Evolutionary conservation across 2,797 vertebrate genomes (phyloP), one percentile per base, ranked within the genome.

Genomic region (Cirrhinus molitorella): DNA sequence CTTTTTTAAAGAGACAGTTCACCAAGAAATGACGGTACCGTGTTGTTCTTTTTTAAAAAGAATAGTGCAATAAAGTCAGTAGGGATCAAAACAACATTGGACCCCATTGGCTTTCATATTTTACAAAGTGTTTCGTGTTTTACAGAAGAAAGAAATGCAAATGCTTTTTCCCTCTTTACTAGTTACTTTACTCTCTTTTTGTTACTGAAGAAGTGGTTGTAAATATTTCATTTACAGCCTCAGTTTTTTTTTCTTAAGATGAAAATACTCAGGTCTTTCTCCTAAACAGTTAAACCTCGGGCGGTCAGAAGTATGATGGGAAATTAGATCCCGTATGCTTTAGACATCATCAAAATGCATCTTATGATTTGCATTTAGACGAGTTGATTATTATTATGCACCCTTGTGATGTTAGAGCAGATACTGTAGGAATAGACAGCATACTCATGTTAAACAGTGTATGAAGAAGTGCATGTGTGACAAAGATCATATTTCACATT

Each of bases 291-390:
- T 82, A 85, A 86, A 88, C 14, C 71, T 74, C 25, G 47, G 73
- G 37, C 55, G 83, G 13, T 66, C 68, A 75, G 34, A 80, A 74
- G 77, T 61, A 37, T 34, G 61, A 89, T 86, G 90, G 82, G 77
- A 91, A 92, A 93, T 93, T 91, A 91, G 88, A 89, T 87, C 85
- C 89, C 89, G 84, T 85, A 77, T 84, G 86, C 91, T 89, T 85
- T 80, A 86, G 85, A 90, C 88, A 91, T 92, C 91, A 91, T 91
- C 90, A 84, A 91, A 93, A 90, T 88, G 65, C 87, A 79, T 86
- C 91, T 91, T 88, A 91, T 89, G 87, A 94, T 95, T 95, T 93
- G 93, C 93, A 95, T 94, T 93, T 94, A 95, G 93, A 95, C 91
- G 92, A 94, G 90, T 81, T 91, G 88, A 93, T 92, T 93, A 92